A percentile compares a stretch with the other conserved stretches of the same genome.
phyloP scores from a whole-genome alignment of 1,140 invertebrate species.

The Chionoecetes opilio region DNA sequence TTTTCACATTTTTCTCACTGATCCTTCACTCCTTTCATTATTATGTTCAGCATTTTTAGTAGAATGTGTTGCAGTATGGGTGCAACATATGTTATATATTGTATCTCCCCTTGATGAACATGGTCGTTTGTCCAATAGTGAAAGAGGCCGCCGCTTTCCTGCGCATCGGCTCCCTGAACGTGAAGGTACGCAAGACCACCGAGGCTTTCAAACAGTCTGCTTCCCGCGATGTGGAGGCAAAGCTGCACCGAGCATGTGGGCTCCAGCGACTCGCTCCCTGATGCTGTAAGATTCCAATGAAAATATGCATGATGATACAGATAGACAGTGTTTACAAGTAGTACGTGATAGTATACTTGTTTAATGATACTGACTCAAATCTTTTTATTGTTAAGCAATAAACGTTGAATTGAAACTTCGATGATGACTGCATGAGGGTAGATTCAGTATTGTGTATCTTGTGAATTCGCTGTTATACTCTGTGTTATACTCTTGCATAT shows the following conservation, averaged over 20 bases:
- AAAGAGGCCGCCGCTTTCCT: constrained; percentile 87
- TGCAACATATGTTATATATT: not conserved
- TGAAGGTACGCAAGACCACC: constrained; percentile 95
- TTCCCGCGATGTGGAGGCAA: constrained; percentile 85
- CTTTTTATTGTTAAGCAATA: too few relatives aligned
- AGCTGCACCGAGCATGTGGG: constrained; percentile 88
- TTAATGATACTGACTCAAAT: too few relatives aligned
- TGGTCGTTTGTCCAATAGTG: constrained; percentile 83
- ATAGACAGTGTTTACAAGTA: too few relatives aligned
- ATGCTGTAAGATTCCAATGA: constrained; percentile 74
- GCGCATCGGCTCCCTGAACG: constrained; percentile 95
- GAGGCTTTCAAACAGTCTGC: constrained; percentile 95
- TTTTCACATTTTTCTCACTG: too few relatives aligned
- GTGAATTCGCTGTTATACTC: too few relatives aligned
- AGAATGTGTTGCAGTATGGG: not conserved
- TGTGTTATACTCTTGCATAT: too few relatives aligned
- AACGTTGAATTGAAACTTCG: too few relatives aligned
- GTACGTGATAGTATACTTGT: too few relatives aligned
- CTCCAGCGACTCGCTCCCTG: constrained; percentile 88
- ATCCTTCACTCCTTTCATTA: too few relatives aligned
- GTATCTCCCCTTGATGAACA: constrained; percentile 42
- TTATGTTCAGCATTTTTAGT: not conserved
- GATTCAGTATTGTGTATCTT: too few relatives aligned
- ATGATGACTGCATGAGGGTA: too few relatives aligned
- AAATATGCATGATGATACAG: too few relatives aligned